Conservation (phyloP, 35 echinoderm and acorn worm species). For the Chiridota heheva region DNA sequence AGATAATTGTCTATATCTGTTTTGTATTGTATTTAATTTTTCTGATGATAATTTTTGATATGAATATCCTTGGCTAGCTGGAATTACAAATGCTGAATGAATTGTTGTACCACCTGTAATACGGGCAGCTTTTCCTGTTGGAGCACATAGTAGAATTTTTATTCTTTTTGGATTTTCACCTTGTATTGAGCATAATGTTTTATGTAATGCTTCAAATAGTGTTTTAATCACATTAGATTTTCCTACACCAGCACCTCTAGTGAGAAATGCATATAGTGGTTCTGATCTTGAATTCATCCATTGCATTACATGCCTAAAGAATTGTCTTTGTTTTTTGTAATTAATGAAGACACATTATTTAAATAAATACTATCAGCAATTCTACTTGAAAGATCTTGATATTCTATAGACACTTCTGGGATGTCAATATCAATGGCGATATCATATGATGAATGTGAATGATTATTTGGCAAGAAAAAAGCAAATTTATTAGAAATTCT, state of each 20-base stretch:
- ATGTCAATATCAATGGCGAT: conserved; percentile 33
- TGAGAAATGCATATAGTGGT: conserved; percentile 26
- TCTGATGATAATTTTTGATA: conserved; percentile 7
- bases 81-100: conserved; percentile 23
- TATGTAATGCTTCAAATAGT: conserved; percentile 36
- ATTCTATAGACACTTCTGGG: not conserved
- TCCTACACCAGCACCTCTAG: conserved; percentile 47
- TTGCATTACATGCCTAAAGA: conserved; percentile 20
- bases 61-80: not conserved
- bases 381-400: not conserved
- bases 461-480: not conserved
- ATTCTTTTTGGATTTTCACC: conserved; percentile 18
- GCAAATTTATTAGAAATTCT: too few species aligned
- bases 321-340: conserved; percentile 13
- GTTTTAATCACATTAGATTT: conserved; percentile 15
- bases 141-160: conserved; percentile 19
- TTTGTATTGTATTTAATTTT: conserved; percentile 12
- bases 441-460: conserved; percentile 4
- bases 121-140: conserved; percentile 43
- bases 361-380: not conserved
- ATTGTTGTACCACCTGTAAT: conserved; percentile 25
- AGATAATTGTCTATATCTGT: not conserved
- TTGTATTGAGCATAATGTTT: not conserved
- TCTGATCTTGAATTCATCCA: not conserved
- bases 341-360: not conserved